These are phyloP conservation scores for Lampropteryx suffumata DNA, from an alignment of 2,888 invertebrate species.

Conservation along the genomic window DNA sequence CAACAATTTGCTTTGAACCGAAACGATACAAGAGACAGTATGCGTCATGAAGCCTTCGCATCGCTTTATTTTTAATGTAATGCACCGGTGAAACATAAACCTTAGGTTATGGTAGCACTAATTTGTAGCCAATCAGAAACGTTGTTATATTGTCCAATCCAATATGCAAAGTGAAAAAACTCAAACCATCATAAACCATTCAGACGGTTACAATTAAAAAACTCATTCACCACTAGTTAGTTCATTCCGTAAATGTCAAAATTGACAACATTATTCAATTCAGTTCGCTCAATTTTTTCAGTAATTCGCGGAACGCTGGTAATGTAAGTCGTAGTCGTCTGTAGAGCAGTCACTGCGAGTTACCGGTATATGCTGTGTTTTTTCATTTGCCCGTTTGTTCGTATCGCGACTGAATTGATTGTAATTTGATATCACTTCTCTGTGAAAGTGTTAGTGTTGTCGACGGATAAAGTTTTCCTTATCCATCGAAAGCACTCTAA, in stretches of 20 bases:
- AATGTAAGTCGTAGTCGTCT: slow-evolving; percentile 58
- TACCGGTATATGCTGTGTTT: slow-evolving; percentile 67
- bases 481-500: slow-evolving; percentile 63
- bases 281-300: slow-evolving; percentile 36
- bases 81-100: too few relatives aligned
- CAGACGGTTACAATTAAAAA: neutral
- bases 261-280: slow-evolving; percentile 2
- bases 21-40: too few relatives aligned
- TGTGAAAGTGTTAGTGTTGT: slow-evolving; percentile 67
- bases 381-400: slow-evolving; percentile 38
- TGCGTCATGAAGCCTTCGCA: too few relatives aligned
- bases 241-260: slow-evolving; percentile 12
- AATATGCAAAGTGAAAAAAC: neutral
- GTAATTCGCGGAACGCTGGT: slow-evolving; percentile 69
- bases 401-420: slow-evolving; percentile 43
- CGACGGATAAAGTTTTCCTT: slow-evolving; percentile 51
- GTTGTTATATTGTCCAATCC: slow-evolving; percentile 1
- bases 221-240: slow-evolving; percentile 1
- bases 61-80: too few relatives aligned
- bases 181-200: slow-evolving; percentile 1
- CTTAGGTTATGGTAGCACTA: neutral
- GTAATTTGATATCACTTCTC: slow-evolving; percentile 51
- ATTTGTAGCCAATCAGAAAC: neutral
- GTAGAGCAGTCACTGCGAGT: slow-evolving; percentile 62
- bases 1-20: too few relatives aligned